A percentile compares a stretch with the other conserved stretches of the same genome.
phyloP scores from a whole-genome alignment of 2,888 invertebrate species.

The Lissocephala sabroskyi region DNA sequence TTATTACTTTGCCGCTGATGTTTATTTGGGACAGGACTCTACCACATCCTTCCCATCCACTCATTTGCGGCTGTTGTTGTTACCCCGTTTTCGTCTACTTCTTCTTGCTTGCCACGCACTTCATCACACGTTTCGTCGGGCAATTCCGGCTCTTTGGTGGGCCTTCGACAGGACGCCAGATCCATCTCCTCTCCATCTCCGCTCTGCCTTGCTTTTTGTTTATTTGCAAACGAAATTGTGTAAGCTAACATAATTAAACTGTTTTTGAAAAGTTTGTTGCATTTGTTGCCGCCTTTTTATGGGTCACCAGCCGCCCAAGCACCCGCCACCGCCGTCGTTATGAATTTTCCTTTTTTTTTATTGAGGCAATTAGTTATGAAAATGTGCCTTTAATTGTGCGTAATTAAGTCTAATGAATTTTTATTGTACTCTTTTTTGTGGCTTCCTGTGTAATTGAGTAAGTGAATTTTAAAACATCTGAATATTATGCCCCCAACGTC shows the following conservation, averaged over 20 bases:
- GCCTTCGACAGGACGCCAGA: no score
- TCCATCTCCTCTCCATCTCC: neutral
- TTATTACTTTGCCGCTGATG: no score
- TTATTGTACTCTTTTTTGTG: constrained; percentile 26
- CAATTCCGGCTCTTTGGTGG: no score
- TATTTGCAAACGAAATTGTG: neutral
- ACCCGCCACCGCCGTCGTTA: constrained; percentile 4
- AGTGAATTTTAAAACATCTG: no score
- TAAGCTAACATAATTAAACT: constrained; percentile 24
- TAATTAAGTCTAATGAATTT: constrained; percentile 56
- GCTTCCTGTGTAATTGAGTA: no score
- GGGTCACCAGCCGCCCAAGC: constrained; percentile 1
- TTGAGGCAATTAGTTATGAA: constrained; percentile 47
- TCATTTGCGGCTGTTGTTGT: no score
- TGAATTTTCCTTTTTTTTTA: constrained; percentile 8
- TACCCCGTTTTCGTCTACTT: no score
- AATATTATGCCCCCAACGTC: no score
- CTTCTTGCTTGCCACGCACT: no score
- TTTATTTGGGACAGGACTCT: no score
- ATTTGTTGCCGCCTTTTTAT: neutral
- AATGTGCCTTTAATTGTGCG: constrained; percentile 52
- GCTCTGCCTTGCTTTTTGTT: neutral
- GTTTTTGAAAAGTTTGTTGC: constrained; percentile 4
- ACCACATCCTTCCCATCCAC: no score
- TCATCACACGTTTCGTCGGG: no score